A percentile compares a stretch with the other conserved stretches of the same genome.
Conservation (phyloP, 1,140 invertebrate species). For the Phocides pigmalion region DNA sequence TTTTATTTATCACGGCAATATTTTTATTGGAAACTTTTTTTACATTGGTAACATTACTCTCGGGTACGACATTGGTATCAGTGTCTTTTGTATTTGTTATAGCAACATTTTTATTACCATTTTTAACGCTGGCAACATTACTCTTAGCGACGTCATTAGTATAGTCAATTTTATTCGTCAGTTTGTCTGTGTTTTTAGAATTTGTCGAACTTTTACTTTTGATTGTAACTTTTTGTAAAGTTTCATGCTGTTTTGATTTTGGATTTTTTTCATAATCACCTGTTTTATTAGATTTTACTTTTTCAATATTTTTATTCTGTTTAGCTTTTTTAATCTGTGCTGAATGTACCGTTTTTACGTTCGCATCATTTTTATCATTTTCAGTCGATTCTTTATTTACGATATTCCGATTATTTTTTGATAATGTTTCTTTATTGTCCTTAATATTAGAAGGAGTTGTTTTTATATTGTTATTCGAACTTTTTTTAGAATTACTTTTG, state of each 20-base stretch:
- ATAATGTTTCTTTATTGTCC: too few species aligned
- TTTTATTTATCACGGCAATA: too few species aligned
- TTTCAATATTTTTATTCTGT: not conserved
- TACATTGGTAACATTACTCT: too few species aligned
- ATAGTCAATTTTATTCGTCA: not conserved
- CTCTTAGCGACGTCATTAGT: too few species aligned
- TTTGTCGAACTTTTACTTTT: not conserved
- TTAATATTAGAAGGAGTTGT: too few species aligned
- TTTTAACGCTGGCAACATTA: not conserved
- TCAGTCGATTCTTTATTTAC: not conserved
- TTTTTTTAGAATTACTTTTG: not conserved
- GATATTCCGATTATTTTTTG: too few species aligned
- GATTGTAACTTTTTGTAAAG: slow-evolving; percentile 5
- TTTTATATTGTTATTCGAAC: not conserved
- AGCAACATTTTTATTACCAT: not conserved
- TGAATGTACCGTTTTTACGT: not conserved
- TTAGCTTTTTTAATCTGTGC: not conserved
- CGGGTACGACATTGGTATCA: too few species aligned
- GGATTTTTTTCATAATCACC: not conserved
- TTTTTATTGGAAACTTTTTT: not conserved
- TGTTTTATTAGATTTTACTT: not conserved
- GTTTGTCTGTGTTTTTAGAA: not conserved
- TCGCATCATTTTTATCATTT: not conserved
- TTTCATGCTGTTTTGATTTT: not conserved
- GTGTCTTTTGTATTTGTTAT: not conserved